Percentiles rank a stretch among this genome's conserved stretches.
Evolutionary conservation across 2,797 vertebrate species (phyloP).

Genomic region (Sebastes kiyomatsui): DNA sequence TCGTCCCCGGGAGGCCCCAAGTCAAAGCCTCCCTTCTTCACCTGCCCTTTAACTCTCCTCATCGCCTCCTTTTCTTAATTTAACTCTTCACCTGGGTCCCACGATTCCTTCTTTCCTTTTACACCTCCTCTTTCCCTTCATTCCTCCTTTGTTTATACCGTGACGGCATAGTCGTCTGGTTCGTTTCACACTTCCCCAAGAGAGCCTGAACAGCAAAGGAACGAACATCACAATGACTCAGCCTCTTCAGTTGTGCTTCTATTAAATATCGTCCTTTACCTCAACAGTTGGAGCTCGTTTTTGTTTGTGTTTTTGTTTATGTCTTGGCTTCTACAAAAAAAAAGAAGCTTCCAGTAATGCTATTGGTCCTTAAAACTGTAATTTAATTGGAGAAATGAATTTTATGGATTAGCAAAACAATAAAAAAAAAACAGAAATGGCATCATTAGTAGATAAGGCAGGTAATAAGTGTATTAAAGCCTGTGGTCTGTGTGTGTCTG

Average conservation of each 20-base stretch:
- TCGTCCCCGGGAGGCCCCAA: slow-evolving; percentile 82
- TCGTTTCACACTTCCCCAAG: slow-evolving; percentile 14
- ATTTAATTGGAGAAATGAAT: slow-evolving; percentile 77
- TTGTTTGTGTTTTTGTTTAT: slow-evolving; percentile 46
- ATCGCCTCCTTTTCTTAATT: slow-evolving; percentile 61
- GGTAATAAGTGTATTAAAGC: slow-evolving; percentile 79
- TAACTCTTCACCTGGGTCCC: slow-evolving; percentile 69
- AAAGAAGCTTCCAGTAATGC: slow-evolving; percentile 48
- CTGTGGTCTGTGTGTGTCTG: slow-evolving; percentile 15
- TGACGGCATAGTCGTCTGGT: slow-evolving; percentile 18
- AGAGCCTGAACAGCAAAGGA: slow-evolving; percentile 8
- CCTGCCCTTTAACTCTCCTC: slow-evolving; percentile 84
- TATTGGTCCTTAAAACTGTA: slow-evolving; percentile 62
- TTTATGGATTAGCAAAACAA: slow-evolving; percentile 76
- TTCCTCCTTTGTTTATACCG: slow-evolving; percentile 54
- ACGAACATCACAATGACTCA: slow-evolving; percentile 27
- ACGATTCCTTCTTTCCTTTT: slow-evolving; percentile 20
- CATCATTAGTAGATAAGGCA: slow-evolving; percentile 74
- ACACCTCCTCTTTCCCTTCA: not conserved
- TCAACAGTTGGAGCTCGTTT: slow-evolving; percentile 38
- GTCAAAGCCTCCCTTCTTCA: slow-evolving; percentile 83
- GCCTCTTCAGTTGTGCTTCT: slow-evolving; percentile 42
- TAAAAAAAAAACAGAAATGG: slow-evolving; percentile 68
- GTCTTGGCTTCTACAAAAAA: slow-evolving; percentile 16
- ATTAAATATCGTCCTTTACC: slow-evolving; percentile 45